Conservation (phyloP, 2,797 vertebrate genomes). For the Neomorphus geoffroyi region DNA sequence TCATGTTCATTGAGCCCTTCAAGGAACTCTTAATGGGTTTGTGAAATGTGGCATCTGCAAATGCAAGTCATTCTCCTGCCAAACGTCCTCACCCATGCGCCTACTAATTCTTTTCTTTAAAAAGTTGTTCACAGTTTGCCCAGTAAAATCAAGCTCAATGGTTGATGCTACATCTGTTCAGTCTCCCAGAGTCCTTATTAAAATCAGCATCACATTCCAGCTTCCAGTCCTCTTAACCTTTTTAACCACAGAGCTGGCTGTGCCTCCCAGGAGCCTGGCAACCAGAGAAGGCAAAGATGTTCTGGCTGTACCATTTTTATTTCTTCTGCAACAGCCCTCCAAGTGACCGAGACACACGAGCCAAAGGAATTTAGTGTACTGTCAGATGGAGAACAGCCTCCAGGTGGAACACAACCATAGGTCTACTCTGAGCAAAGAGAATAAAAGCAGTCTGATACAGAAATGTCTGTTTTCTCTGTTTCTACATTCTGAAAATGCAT, state of each 20-base stretch:
- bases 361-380: constrained; percentile 15
- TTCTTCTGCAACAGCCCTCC: not conserved
- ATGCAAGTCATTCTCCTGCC: not conserved
- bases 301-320: not conserved
- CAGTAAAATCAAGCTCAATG: not conserved
- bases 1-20: not conserved
- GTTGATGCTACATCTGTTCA: not conserved
- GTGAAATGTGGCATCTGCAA: not conserved
- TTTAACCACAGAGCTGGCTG: not conserved
- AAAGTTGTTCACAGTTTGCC: not conserved
- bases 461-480: not conserved
- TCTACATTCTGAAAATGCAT: not conserved
- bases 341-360: not conserved
- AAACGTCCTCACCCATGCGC: not conserved
- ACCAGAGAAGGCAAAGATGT: not conserved
- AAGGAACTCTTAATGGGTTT: not conserved
- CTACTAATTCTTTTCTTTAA: not conserved
- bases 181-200: not conserved
- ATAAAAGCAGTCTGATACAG: not conserved
- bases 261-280: not conserved
- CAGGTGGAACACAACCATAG: not conserved
- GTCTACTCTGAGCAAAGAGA: not conserved
- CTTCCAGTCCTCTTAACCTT: not conserved
- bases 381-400: not conserved
- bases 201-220: not conserved